Percentiles rank a stretch among this genome's conserved stretches.
Evolutionary conservation across 2,797 vertebrate genomes (phyloP).

Genomic region (Anas acuta): DNA sequence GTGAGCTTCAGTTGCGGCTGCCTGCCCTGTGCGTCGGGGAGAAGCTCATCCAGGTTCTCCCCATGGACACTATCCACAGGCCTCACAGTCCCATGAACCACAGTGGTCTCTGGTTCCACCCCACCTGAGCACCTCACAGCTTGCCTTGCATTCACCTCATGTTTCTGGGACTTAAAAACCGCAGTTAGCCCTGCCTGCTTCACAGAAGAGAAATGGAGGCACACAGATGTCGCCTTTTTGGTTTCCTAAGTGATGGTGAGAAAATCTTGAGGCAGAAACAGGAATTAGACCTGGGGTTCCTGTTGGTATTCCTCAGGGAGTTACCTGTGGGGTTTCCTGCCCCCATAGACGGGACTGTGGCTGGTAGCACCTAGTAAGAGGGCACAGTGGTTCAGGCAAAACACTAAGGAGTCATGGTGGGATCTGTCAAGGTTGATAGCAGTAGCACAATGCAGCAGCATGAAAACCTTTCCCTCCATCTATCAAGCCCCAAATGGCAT

Average conservation of each 20-base stretch:
- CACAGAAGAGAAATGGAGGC: neutral
- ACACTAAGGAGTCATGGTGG: neutral
- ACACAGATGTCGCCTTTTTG: neutral
- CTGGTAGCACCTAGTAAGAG: neutral
- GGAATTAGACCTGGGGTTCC: neutral
- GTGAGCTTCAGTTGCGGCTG: neutral
- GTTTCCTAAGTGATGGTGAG: neutral
- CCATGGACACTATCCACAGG: neutral
- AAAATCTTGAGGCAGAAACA: neutral
- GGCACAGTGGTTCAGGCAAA: neutral
- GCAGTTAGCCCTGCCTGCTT: neutral
- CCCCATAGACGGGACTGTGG: rapidly evolving
- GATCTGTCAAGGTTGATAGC: neutral
- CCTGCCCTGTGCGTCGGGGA: neutral
- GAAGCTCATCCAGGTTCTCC: neutral
- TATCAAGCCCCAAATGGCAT: neutral
- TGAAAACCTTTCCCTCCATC: neutral
- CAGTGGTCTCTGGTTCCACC: neutral
- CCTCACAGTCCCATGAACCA: rapidly evolving
- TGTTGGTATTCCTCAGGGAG: rapidly evolving
- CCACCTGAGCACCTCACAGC: neutral
- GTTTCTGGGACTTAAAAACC: neutral
- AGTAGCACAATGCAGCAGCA: neutral
- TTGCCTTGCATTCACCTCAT: neutral
- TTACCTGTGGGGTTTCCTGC: neutral